phyloP scores from a whole-genome alignment of 2,888 invertebrate species.

The Panorpa germanica region DNA sequence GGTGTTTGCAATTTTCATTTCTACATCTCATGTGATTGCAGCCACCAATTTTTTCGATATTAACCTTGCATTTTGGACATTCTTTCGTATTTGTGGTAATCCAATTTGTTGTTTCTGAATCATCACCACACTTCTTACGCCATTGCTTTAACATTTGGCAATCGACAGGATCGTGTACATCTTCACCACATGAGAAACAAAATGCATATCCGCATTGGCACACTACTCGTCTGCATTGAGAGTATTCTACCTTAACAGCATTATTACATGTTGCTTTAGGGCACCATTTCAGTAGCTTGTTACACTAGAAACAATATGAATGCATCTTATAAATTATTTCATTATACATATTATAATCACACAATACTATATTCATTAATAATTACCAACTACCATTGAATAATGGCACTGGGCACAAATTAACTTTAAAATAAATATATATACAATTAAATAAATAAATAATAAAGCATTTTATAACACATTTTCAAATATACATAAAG shows the following conservation, averaged over 20 bases:
- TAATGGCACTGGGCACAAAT: too few species aligned
- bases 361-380: too few species aligned
- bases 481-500: too few species aligned
- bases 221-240: conserved; percentile 78
- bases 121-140: conserved; percentile 98
- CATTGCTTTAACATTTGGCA: conserved; percentile 85
- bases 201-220: conserved; percentile 87
- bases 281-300: conserved; percentile 91
- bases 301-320: conserved; percentile 47
- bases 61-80: conserved; percentile 94
- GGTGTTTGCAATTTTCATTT: conserved; percentile 92
- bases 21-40: conserved; percentile 99
- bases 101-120: conserved; percentile 98
- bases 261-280: conserved; percentile 95
- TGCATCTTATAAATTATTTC: too few species aligned
- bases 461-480: too few species aligned
- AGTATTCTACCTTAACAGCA: conserved; percentile 81
- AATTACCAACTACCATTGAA: too few species aligned
- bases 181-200: conserved; percentile 91
- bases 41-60: conserved; percentile 93
- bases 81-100: conserved; percentile 99
- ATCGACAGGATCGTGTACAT: conserved; percentile 97
- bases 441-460: too few species aligned
- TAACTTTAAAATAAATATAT: too few species aligned
- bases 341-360: too few species aligned